phyloP scores from a whole-genome alignment of 2,797 vertebrate species.

The Scomberomorus guttatus region DNA sequence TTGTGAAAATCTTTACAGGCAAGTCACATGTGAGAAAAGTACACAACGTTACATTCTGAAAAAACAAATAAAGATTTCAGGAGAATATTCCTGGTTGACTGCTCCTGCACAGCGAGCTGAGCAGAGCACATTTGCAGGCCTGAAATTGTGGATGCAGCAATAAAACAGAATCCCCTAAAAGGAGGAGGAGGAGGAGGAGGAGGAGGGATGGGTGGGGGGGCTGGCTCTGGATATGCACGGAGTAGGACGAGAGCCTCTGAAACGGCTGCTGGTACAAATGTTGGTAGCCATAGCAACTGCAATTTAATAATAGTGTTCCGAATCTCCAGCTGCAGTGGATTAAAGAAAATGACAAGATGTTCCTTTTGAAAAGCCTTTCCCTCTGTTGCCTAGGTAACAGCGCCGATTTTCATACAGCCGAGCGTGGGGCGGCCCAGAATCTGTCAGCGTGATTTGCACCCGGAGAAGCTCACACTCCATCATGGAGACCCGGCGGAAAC shows the following conservation, averaged over 20 bases:
- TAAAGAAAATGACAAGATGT: constrained; percentile 99
- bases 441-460: constrained; percentile 90
- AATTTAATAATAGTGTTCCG: constrained; percentile 98
- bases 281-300: constrained; percentile 97
- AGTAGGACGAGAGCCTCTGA: constrained; percentile 83
- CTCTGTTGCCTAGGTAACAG: constrained; percentile 93
- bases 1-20: neutral
- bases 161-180: constrained; percentile 80
- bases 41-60: constrained; percentile 27
- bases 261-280: constrained; percentile 93
- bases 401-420: constrained; percentile 90
- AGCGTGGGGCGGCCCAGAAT: constrained; percentile 88
- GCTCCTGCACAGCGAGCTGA: constrained; percentile 48
- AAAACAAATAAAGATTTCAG: constrained; percentile 52
- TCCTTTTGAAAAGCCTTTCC: constrained; percentile 95
- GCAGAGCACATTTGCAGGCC: constrained; percentile 65
- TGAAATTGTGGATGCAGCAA: constrained; percentile 81
- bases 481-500: constrained; percentile 79
- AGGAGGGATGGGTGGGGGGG: constrained; percentile 45
- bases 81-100: constrained; percentile 46
- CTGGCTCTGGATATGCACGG: constrained; percentile 74
- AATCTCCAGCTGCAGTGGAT: constrained; percentile 99
- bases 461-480: constrained; percentile 84
- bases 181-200: constrained; percentile 49
- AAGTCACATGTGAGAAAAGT: constrained; percentile 15